Evolutionary conservation across 1,140 invertebrate genomes (phyloP).

Genomic region (Planococcus citri): DNA sequence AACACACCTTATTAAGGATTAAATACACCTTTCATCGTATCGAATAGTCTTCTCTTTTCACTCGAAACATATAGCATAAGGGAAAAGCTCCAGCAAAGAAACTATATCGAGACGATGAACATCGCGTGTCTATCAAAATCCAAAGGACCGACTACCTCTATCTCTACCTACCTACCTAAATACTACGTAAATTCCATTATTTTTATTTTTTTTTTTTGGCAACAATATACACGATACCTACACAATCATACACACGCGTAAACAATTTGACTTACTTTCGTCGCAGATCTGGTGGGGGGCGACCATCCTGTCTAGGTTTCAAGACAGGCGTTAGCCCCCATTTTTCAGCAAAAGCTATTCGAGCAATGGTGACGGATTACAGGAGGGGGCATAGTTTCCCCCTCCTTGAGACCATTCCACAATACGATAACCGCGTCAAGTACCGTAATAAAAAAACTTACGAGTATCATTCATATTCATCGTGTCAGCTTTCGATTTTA

Average conservation of each 20-base stretch:
- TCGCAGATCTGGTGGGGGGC: conserved; percentile 37
- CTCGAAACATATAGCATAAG: too few relatives aligned
- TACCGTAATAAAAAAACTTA: conserved; percentile 1
- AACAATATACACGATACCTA: neutral
- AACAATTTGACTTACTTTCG: neutral
- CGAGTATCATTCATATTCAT: neutral
- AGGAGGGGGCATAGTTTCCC: conserved; percentile 17
- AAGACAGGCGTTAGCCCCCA: conserved; percentile 91
- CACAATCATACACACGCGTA: neutral
- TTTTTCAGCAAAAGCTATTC: conserved; percentile 88
- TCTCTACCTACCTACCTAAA: too few relatives aligned
- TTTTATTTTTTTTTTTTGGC: too few relatives aligned
- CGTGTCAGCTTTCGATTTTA: neutral
- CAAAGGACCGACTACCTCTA: too few relatives aligned
- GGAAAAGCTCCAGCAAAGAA: too few relatives aligned
- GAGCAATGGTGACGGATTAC: conserved; percentile 64
- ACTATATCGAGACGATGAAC: too few relatives aligned
- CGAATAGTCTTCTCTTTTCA: too few relatives aligned
- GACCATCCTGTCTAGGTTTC: conserved; percentile 79
- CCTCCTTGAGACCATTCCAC: conserved; percentile 14
- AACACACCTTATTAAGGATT: too few relatives aligned
- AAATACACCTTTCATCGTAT: too few relatives aligned
- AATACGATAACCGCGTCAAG: neutral
- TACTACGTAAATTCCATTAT: too few relatives aligned
- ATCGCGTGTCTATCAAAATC: too few relatives aligned